Conservation (phyloP, 2,797 vertebrate genomes). For the Natrix natrix region DNA sequence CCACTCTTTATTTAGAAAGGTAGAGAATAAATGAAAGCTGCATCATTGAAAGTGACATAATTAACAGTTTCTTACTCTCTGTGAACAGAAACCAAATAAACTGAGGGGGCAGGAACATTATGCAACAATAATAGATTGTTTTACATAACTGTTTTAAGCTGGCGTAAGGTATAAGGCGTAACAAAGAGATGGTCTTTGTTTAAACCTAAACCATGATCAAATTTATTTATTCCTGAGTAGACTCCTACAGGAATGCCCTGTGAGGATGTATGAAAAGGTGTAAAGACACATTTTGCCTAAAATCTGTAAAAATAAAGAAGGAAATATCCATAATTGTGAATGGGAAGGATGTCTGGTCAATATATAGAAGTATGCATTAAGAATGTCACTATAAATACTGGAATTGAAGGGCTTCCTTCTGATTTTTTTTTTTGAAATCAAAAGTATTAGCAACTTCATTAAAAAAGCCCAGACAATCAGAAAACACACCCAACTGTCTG, state of each 20-base stretch:
- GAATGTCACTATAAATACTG: neutral
- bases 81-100: neutral
- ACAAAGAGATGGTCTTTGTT: neutral
- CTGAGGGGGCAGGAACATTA: neutral
- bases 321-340: neutral
- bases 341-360: neutral
- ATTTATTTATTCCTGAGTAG: neutral
- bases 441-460: neutral
- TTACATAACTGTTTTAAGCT: neutral
- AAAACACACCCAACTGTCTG: neutral
- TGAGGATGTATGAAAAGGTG: neutral
- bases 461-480: neutral
- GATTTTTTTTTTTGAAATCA: neutral
- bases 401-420: neutral
- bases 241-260: neutral
- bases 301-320: neutral
- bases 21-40: neutral
- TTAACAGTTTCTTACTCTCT: neutral
- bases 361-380: neutral
- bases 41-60: neutral
- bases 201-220: neutral
- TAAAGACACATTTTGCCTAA: neutral
- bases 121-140: neutral
- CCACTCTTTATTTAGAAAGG: neutral
- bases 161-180: too few relatives aligned